These are phyloP conservation scores for Gyrodactylus salaris DNA, from an alignment of 1,140 invertebrate species.

Conservation along the genomic window DNA sequence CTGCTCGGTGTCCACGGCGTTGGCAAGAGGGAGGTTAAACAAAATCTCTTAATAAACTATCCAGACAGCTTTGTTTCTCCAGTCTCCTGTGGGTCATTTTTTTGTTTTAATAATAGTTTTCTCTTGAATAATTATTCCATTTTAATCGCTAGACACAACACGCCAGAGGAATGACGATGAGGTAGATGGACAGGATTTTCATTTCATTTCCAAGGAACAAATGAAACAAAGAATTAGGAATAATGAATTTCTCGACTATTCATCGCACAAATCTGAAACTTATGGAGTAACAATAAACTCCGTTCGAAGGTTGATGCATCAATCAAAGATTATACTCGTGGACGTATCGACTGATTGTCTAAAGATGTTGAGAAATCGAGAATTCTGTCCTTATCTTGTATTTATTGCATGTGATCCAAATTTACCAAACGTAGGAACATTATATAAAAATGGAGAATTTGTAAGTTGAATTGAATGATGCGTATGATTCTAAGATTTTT, in stretches of 20 bases:
- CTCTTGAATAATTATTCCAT: too few species aligned
- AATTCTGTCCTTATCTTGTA: background rate
- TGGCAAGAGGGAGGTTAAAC: background rate
- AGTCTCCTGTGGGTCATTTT: background rate
- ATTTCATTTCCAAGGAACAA: background rate
- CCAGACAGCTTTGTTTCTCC: background rate
- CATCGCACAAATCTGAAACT: background rate
- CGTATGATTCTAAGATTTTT: too few species aligned
- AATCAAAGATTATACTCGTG: background rate
- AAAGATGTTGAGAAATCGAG: background rate
- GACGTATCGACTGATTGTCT: background rate
- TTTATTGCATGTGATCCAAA: background rate
- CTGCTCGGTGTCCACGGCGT: background rate
- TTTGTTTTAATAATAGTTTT: too few species aligned
- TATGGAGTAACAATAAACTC: background rate
- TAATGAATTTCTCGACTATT: background rate
- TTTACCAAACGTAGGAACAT: background rate
- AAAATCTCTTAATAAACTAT: background rate
- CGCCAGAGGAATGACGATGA: background rate
- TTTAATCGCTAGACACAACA: background rate
- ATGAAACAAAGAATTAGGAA: background rate
- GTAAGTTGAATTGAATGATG: background rate
- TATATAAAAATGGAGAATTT: background rate
- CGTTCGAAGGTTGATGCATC: background rate
- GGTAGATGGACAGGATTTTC: background rate